phyloP scores from a whole-genome alignment of 2,888 invertebrate genomes.

The Scelioninae gen. 2 region DNA sequence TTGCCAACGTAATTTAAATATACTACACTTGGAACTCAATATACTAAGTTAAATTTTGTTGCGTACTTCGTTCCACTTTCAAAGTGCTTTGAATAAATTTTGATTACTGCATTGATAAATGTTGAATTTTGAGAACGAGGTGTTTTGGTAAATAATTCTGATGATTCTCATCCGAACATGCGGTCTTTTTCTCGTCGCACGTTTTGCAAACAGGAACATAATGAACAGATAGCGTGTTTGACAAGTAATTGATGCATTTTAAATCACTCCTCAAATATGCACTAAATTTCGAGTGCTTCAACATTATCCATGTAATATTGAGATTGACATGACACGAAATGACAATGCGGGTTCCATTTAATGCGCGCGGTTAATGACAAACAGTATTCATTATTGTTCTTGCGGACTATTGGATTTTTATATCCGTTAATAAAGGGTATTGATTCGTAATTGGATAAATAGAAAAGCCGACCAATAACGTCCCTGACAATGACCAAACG shows the following conservation, averaged over 20 bases:
- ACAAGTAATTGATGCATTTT: constrained; percentile 51
- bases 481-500: background rate
- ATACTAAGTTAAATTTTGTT: background rate
- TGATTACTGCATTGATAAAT: no score
- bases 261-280: constrained; percentile 46
- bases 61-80: background rate
- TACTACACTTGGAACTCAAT: no score
- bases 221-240: constrained; percentile 40
- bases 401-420: constrained; percentile 21
- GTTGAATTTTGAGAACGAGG: background rate
- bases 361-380: no score
- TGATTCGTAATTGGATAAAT: constrained; percentile 17
- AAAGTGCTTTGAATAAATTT: no score
- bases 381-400: background rate
- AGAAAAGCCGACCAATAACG: background rate
- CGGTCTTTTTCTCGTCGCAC: constrained; percentile 27
- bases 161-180: constrained; percentile 29
- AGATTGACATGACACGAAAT: constrained; percentile 33
- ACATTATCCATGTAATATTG: constrained; percentile 39
- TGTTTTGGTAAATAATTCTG: constrained; percentile 3
- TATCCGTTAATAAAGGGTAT: constrained; percentile 20
- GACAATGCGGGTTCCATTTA: constrained; percentile 25
- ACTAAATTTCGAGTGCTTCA: constrained; percentile 38
- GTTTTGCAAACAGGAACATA: constrained; percentile 12
- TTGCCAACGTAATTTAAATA: no score